Conservation (phyloP, 1,140 invertebrate species). For the Macrotrachela quadricornifera region DNA sequence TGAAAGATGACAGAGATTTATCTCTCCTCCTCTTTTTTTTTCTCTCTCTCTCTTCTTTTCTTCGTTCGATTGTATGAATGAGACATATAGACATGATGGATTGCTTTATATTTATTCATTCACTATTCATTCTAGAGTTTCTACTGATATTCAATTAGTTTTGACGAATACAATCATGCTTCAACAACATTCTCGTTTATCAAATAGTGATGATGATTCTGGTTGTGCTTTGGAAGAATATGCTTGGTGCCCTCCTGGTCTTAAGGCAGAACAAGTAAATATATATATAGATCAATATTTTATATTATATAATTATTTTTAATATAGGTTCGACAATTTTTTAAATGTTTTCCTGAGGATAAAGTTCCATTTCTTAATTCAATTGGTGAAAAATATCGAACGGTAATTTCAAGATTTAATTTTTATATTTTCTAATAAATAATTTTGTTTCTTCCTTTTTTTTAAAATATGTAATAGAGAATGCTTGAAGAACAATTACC, state of each 20-base stretch:
- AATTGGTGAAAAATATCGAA: slow-evolving; percentile 74
- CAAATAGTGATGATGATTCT: slow-evolving; percentile 82
- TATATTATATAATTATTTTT: too few relatives aligned
- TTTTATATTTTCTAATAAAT: too few relatives aligned
- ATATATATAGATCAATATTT: too few relatives aligned
- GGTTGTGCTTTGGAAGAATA: slow-evolving; percentile 91
- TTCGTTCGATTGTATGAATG: slow-evolving; percentile 6
- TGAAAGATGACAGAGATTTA: neutral
- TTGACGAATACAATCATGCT: slow-evolving; percentile 14
- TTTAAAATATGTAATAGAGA: neutral
- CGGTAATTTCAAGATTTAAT: slow-evolving; percentile 32
- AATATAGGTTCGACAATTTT: slow-evolving; percentile 52
- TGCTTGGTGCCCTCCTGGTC: slow-evolving; percentile 83
- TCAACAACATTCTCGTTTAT: slow-evolving; percentile 41
- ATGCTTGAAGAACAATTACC: slow-evolving; percentile 83
- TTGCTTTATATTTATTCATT: slow-evolving; percentile 1
- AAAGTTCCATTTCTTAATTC: slow-evolving; percentile 92
- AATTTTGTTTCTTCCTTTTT: too few relatives aligned
- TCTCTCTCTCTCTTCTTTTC: too few relatives aligned
- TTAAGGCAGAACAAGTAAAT: slow-evolving; percentile 73
- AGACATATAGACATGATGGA: neutral
- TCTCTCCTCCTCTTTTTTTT: neutral
- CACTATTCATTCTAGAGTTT: slow-evolving; percentile 14
- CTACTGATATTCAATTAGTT: slow-evolving; percentile 15
- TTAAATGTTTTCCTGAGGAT: slow-evolving; percentile 75